A percentile compares a stretch with the other conserved stretches of the same genome.
Evolutionary conservation across 1,140 invertebrate species (phyloP).

Genomic region (Drosophila asahinai): DNA sequence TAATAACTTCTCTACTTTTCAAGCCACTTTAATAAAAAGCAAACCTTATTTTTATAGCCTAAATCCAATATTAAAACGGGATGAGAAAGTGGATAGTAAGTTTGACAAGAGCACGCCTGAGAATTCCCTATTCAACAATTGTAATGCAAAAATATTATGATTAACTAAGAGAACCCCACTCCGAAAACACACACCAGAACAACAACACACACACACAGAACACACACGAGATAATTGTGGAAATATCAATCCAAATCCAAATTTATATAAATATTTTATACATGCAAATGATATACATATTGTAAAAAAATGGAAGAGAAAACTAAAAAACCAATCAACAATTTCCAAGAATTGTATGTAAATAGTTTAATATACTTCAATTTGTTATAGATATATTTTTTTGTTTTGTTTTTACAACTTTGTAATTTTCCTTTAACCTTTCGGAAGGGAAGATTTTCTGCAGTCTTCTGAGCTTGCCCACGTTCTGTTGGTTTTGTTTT

Average conservation of each 20-base stretch:
- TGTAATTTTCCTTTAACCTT: conserved; percentile 19
- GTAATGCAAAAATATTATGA: conserved; percentile 50
- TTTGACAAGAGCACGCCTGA: conserved; percentile 67
- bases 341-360: conserved; percentile 68
- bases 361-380: conserved; percentile 71
- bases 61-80: conserved; percentile 25
- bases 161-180: conserved; percentile 52
- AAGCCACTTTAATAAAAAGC: conserved; percentile 63
- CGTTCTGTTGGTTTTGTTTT: conserved; percentile 57
- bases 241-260: conserved; percentile 71
- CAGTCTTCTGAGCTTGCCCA: conserved; percentile 25
- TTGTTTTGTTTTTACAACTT: conserved; percentile 20
- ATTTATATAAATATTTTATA: conserved; percentile 79
- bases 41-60: conserved; percentile 57
- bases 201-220: conserved; percentile 34
- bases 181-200: conserved; percentile 36
- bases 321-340: conserved; percentile 40
- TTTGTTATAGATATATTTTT: conserved; percentile 47
- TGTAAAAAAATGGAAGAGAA: conserved; percentile 52
- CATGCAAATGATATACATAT: conserved; percentile 64
- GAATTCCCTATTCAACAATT: conserved; percentile 62
- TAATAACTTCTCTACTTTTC: conserved; percentile 62
- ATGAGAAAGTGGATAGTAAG: conserved; percentile 20
- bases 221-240: conserved; percentile 53
- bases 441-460: conserved; percentile 16